phyloP scores from a whole-genome alignment of 2,797 vertebrate genomes.

The Myotis findleyi region DNA sequence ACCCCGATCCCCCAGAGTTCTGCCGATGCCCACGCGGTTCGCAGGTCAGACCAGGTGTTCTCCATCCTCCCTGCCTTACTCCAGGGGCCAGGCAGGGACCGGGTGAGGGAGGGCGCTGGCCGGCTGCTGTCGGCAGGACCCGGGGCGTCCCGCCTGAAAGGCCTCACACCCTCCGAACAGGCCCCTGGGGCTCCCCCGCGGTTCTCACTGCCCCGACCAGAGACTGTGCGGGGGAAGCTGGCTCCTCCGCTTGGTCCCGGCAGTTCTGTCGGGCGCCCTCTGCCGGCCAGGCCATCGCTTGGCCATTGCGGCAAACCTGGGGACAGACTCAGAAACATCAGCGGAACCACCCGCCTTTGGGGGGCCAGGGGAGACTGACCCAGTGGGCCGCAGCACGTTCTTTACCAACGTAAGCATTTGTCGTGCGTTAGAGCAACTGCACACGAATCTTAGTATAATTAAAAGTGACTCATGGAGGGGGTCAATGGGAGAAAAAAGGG shows the following conservation, averaged over 20 bases:
- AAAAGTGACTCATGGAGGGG: background rate
- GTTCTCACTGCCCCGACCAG: fast-evolving
- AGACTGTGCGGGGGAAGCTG: background rate
- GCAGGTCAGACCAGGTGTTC: background rate
- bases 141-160: background rate
- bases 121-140: fast-evolving
- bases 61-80: background rate
- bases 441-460: background rate
- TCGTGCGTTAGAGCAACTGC: background rate
- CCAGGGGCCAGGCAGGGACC: background rate
- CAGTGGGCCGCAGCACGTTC: background rate
- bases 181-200: fast-evolving
- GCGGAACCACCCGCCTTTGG: too few species aligned
- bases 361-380: fast-evolving
- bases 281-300: background rate
- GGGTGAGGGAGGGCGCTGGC: background rate
- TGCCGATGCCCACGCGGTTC: too few species aligned
- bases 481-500: too few species aligned
- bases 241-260: fast-evolving
- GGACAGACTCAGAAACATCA: too few species aligned
- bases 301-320: background rate
- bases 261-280: fast-evolving
- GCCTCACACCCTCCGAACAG: fast-evolving
- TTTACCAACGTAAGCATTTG: background rate
- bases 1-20: too few species aligned